These are phyloP conservation scores for Bradypus variegatus DNA, from an alignment of 2,797 vertebrate species.

Conservation along the genomic window DNA sequence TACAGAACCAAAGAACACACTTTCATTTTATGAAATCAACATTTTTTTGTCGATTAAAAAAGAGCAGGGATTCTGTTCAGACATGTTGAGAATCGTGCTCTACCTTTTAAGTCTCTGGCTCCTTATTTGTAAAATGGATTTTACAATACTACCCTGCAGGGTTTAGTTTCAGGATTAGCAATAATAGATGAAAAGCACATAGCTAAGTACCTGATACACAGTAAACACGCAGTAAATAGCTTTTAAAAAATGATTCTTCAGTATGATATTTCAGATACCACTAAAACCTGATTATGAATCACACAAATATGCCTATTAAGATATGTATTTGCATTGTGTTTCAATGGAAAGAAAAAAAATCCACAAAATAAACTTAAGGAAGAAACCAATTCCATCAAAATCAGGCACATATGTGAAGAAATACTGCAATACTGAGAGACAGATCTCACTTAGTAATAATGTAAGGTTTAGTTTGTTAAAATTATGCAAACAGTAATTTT, in stretches of 20 bases:
- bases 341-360: not conserved
- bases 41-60: not conserved
- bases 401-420: not conserved
- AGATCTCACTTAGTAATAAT: not conserved
- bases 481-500: not conserved
- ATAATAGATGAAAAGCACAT: not conserved
- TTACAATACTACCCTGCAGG: not conserved
- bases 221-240: not conserved
- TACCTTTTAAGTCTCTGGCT: conserved; percentile 13
- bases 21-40: conserved; percentile 25
- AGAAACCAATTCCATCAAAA: conserved; percentile 29
- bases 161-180: not conserved
- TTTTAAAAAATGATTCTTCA: not conserved
- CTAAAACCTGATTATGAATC: not conserved
- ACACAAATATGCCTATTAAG: not conserved
- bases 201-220: not conserved
- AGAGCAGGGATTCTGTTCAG: conserved; percentile 6
- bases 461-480: conserved; percentile 10
- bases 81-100: conserved; percentile 8
- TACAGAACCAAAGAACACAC: not conserved
- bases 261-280: conserved; percentile 1
- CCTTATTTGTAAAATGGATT: conserved; percentile 21
- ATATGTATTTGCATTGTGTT: not conserved
- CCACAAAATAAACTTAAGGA: conserved; percentile 30
- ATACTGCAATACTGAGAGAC: conserved; percentile 9